phyloP scores from a whole-genome alignment of 2,888 invertebrate genomes.

The Temnothorax unifasciatus region DNA sequence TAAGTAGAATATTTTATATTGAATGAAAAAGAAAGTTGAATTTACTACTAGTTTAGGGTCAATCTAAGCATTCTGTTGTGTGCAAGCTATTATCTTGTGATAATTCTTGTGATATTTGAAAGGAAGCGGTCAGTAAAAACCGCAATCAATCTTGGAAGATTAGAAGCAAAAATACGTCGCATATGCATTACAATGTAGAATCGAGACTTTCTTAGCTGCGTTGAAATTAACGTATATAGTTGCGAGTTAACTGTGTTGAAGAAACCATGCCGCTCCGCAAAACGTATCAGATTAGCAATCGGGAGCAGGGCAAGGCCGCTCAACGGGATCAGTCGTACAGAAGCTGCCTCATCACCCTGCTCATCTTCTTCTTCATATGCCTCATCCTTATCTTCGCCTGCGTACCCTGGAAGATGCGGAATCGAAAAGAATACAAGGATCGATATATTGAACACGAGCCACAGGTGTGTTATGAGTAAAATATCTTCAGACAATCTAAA shows the following conservation, averaged over 20 bases:
- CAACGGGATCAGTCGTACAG: conserved; percentile 76
- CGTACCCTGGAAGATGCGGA: conserved; percentile 66
- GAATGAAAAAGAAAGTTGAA: not conserved
- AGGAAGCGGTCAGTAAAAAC: conserved; percentile 77
- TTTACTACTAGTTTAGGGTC: not conserved
- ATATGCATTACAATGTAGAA: not conserved
- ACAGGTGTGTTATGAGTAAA: not conserved
- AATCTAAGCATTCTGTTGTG: not conserved
- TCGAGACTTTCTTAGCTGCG: not conserved
- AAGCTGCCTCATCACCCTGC: conserved; percentile 73
- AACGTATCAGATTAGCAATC: conserved; percentile 69
- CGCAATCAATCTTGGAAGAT: conserved; percentile 66
- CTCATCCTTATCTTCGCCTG: conserved; percentile 70
- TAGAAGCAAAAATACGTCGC: not conserved
- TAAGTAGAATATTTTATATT: conserved; percentile 1
- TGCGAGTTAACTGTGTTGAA: not conserved
- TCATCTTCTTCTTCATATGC: conserved; percentile 76
- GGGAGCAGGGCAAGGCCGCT: conserved; percentile 60
- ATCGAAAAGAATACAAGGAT: not conserved
- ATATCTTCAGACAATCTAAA: too few species aligned
- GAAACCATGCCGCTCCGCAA: conserved; percentile 71
- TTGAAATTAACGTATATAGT: conserved; percentile 1
- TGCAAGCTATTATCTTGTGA: not conserved
- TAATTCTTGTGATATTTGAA: conserved; percentile 64
- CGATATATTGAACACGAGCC: not conserved